Conservation (phyloP, 2,113 vertebrate species). For the Himantopus leucocephalus region DNA sequence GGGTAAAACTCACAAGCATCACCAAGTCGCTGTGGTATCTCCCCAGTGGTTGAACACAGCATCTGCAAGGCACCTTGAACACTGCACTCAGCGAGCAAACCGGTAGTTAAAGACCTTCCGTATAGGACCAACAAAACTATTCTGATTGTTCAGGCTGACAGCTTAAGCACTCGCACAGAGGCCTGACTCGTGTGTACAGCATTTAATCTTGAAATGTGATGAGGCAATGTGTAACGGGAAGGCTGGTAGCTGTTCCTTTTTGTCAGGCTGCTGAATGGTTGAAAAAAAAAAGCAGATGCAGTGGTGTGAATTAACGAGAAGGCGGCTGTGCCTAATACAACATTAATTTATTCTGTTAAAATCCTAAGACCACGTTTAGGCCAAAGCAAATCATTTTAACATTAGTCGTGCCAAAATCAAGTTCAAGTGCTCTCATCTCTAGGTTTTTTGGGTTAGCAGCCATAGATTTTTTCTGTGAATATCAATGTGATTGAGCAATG, state of each 20-base stretch:
- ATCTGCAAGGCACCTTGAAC: background rate
- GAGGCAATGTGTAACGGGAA: background rate
- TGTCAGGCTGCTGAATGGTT: background rate
- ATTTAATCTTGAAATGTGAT: background rate
- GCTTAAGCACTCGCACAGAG: background rate
- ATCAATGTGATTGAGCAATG: background rate
- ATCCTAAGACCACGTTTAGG: background rate
- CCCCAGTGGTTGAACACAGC: background rate
- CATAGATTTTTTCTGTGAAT: background rate
- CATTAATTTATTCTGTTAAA: background rate
- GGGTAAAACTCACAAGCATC: background rate
- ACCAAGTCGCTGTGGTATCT: background rate
- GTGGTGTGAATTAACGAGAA: background rate
- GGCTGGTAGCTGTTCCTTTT: background rate
- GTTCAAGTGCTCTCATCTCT: background rate
- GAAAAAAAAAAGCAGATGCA: background rate
- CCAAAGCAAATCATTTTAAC: background rate
- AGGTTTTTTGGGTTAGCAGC: background rate
- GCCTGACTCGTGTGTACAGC: background rate
- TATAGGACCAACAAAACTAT: background rate
- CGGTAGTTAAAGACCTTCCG: background rate
- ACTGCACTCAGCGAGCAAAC: background rate
- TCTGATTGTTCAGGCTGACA: background rate
- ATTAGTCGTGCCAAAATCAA: background rate
- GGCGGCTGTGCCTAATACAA: background rate